These are phyloP conservation scores for Rhorus exstirpatorius DNA, from an alignment of 2,888 invertebrate species.

Conservation along the genomic window DNA sequence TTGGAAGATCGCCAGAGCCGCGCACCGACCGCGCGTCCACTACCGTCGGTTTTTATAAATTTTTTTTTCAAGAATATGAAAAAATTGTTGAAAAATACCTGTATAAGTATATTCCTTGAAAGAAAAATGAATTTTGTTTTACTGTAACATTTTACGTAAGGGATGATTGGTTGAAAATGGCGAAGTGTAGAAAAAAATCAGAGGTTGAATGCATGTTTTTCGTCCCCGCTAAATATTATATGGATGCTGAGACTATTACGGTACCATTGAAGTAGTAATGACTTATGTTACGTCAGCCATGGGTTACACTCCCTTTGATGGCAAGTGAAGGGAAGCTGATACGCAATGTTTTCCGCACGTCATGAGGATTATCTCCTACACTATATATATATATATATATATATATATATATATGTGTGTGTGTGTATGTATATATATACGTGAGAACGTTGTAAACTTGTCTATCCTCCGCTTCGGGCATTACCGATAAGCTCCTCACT, in stretches of 20 bases:
- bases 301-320: constrained; percentile 51
- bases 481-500: constrained; percentile 65
- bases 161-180: no score
- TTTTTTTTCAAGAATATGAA: no score
- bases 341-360: constrained; percentile 61
- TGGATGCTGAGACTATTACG: constrained; percentile 17
- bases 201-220: no score
- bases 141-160: no score
- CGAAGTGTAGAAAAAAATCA: no score
- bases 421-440: constrained; percentile 35
- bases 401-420: constrained; percentile 3
- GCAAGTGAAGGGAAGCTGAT: constrained; percentile 40
- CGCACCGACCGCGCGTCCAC: no score
- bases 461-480: constrained; percentile 56
- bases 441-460: constrained; percentile 39
- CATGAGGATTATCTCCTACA: constrained; percentile 56
- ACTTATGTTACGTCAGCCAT: constrained; percentile 43
- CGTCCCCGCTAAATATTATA: background rate
- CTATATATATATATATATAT: background rate
- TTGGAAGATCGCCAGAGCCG: no score
- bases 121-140: no score
- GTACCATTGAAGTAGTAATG: constrained; percentile 50
- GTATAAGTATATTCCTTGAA: no score
- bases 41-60: no score
- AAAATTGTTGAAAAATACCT: no score